These are phyloP conservation scores for Epsilonema sp. DNA, from an alignment of 2,888 invertebrate species.

Conservation along the genomic window DNA sequence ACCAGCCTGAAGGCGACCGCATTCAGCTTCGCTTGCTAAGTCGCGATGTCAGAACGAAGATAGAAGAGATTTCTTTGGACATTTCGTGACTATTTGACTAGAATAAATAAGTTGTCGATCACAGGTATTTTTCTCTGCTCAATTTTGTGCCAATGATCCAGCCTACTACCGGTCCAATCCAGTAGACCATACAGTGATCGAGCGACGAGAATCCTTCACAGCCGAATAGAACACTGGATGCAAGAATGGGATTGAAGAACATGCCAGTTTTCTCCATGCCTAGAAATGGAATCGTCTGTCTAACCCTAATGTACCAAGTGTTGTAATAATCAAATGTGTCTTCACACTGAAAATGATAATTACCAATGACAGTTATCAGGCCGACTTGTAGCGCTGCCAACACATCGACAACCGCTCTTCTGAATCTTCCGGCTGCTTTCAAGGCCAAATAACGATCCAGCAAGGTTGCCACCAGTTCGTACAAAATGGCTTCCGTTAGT, in stretches of 20 bases:
- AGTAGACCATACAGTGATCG: not conserved
- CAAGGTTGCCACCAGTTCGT: not conserved
- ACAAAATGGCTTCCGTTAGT: not conserved
- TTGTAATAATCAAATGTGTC: too few relatives aligned
- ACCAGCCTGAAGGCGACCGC: too few relatives aligned
- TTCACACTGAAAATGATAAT: not conserved
- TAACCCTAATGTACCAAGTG: not conserved
- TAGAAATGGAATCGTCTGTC: not conserved
- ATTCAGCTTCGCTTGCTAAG: too few relatives aligned
- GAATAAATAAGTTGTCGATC: too few relatives aligned
- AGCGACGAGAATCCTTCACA: not conserved
- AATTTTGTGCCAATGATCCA: not conserved
- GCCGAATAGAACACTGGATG: not conserved
- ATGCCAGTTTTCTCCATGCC: not conserved
- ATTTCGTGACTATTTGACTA: too few relatives aligned
- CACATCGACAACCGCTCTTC: not conserved
- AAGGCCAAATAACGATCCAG: not conserved
- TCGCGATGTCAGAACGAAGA: too few relatives aligned
- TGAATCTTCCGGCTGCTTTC: not conserved
- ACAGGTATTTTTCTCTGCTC: too few relatives aligned
- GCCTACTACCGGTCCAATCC: not conserved
- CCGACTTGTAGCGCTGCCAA: too few relatives aligned
- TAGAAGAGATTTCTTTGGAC: too few relatives aligned
- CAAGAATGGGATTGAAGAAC: not conserved
- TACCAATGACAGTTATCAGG: not conserved